Percentiles rank a stretch among this genome's conserved stretches.
phyloP scores from a whole-genome alignment of 2,113 vertebrate genomes.

The Antechinus flavipes region DNA sequence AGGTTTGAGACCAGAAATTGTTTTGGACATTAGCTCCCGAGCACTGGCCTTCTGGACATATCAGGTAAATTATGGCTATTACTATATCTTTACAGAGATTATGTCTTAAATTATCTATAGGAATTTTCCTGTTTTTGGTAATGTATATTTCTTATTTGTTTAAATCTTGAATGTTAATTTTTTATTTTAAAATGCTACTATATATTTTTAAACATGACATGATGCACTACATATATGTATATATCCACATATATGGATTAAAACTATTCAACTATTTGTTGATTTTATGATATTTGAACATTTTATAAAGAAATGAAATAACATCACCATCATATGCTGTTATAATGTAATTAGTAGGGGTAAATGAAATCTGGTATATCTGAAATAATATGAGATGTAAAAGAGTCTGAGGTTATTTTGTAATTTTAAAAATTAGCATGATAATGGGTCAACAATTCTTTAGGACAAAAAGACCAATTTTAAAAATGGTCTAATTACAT shows the following conservation, averaged over 20 bases:
- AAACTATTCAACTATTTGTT: background rate
- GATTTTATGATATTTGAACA: background rate
- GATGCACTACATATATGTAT: background rate
- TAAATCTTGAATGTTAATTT: background rate
- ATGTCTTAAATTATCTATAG: background rate
- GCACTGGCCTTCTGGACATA: slow-evolving; percentile 93
- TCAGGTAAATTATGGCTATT: slow-evolving; percentile 84
- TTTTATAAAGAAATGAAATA: background rate
- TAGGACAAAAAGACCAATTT: background rate
- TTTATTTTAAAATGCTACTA: slow-evolving; percentile 20
- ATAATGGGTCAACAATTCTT: background rate
- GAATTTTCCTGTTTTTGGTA: slow-evolving; percentile 24
- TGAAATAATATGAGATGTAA: background rate
- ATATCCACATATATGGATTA: background rate
- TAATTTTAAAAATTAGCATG: background rate
- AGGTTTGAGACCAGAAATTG: slow-evolving; percentile 89
- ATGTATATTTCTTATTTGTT: slow-evolving; percentile 45
- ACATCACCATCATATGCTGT: background rate
- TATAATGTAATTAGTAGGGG: background rate
- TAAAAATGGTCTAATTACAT: background rate
- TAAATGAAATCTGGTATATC: background rate
- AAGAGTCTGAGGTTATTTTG: background rate
- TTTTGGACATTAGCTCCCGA: slow-evolving; percentile 91
- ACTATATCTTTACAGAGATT: slow-evolving; percentile 3
- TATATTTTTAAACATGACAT: background rate